Conservation (phyloP, 2,113 vertebrate genomes). For the Pseudorectes ferrugineus region DNA sequence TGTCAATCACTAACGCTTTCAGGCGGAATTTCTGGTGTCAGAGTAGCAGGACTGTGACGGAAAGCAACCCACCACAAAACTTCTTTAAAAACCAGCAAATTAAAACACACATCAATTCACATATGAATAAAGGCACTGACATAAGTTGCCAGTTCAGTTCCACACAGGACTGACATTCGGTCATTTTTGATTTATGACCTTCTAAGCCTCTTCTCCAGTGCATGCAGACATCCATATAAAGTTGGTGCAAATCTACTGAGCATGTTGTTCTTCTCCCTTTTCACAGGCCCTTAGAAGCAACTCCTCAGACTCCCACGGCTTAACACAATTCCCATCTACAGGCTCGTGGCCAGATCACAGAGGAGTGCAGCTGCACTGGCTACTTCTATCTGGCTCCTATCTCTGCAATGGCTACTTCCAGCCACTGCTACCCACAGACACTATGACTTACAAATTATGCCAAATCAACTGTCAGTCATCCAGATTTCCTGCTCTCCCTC, state of each 20-base stretch:
- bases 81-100: background rate
- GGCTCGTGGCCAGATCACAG: background rate
- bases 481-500: background rate
- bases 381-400: background rate
- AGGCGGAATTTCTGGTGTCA: background rate
- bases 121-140: background rate
- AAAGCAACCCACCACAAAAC: background rate
- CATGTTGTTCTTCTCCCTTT: background rate
- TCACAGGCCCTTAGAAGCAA: background rate
- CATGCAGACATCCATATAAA: background rate
- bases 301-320: background rate
- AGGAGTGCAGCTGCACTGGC: background rate
- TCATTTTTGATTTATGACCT: background rate
- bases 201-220: background rate
- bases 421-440: background rate
- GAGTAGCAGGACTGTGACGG: background rate
- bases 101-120: background rate
- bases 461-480: background rate
- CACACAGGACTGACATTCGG: fast-evolving
- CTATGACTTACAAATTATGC: background rate
- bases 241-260: background rate
- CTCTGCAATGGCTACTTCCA: background rate
- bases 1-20: background rate
- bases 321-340: background rate
- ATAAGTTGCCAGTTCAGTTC: background rate